Conservation (phyloP, 2,113 vertebrate genomes). For the Lamprotornis superbus region DNA sequence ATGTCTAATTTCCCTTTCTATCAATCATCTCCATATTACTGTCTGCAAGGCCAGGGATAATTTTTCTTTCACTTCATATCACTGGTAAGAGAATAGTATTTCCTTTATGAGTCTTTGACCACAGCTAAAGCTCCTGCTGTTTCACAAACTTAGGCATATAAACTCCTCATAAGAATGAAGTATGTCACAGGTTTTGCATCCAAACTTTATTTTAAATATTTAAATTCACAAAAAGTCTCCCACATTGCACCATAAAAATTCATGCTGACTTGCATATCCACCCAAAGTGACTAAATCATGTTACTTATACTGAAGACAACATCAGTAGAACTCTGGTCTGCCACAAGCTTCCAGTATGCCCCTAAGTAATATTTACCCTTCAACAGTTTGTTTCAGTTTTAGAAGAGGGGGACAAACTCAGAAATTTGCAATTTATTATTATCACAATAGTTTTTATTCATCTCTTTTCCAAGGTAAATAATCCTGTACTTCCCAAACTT, state of each 20-base stretch:
- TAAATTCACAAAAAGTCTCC: neutral
- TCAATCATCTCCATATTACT: neutral
- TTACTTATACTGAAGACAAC: neutral
- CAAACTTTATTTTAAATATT: neutral
- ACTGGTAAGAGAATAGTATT: neutral
- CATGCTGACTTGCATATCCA: neutral
- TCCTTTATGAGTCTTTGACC: neutral
- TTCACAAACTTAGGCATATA: neutral
- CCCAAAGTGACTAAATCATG: neutral
- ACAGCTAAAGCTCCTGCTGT: neutral
- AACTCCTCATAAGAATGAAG: neutral
- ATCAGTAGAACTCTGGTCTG: neutral
- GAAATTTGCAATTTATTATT: neutral
- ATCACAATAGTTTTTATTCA: neutral
- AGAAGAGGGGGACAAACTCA: neutral
- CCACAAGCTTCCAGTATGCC: neutral
- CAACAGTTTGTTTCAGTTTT: neutral
- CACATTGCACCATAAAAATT: neutral
- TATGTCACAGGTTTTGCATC: neutral
- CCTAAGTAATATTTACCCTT: neutral
- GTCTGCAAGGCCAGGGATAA: neutral
- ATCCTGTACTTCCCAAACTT: neutral
- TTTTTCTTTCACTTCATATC: neutral
- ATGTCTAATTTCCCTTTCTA: neutral
- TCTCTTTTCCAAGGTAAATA: neutral